These are phyloP conservation scores for Sebastes nivosus DNA, from an alignment of 2,797 vertebrate species.

Conservation along the genomic window DNA sequence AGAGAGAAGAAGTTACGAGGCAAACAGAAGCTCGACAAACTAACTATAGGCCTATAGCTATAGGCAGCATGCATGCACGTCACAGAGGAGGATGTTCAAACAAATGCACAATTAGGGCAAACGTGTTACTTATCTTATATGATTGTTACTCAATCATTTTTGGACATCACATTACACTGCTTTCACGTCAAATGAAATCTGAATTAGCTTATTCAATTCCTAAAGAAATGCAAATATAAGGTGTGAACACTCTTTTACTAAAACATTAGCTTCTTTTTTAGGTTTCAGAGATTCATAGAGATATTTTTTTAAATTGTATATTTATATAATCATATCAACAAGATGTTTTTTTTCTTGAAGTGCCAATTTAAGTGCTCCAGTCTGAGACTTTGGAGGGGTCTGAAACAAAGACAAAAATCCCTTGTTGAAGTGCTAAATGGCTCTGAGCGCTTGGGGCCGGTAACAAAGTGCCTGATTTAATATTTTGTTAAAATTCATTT, in stretches of 20 bases:
- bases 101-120: constrained; percentile 78
- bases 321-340: constrained; percentile 22
- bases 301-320: constrained; percentile 2
- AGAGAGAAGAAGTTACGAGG: constrained; percentile 50
- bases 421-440: constrained; percentile 76
- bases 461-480: constrained; percentile 65
- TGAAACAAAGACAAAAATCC: constrained; percentile 54
- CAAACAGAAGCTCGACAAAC: constrained; percentile 73
- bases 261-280: constrained; percentile 53
- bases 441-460: constrained; percentile 48
- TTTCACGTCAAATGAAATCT: constrained; percentile 62
- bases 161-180: constrained; percentile 61
- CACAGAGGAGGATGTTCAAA: constrained; percentile 74
- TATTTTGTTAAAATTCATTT: not conserved
- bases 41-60: constrained; percentile 74
- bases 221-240: constrained; percentile 64
- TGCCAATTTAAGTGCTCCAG: constrained; percentile 80
- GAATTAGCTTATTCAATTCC: constrained; percentile 79
- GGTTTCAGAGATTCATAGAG: constrained; percentile 45
- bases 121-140: constrained; percentile 69
- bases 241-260: constrained; percentile 51
- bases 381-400: constrained; percentile 62
- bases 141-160: constrained; percentile 70
- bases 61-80: constrained; percentile 83
- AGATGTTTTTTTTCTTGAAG: constrained; percentile 52